Percentiles rank a stretch among this genome's conserved stretches.
These are phyloP conservation scores for Rhaphigaster nebulosa DNA, from an alignment of 2,888 invertebrate genomes.

Conservation along the genomic window DNA sequence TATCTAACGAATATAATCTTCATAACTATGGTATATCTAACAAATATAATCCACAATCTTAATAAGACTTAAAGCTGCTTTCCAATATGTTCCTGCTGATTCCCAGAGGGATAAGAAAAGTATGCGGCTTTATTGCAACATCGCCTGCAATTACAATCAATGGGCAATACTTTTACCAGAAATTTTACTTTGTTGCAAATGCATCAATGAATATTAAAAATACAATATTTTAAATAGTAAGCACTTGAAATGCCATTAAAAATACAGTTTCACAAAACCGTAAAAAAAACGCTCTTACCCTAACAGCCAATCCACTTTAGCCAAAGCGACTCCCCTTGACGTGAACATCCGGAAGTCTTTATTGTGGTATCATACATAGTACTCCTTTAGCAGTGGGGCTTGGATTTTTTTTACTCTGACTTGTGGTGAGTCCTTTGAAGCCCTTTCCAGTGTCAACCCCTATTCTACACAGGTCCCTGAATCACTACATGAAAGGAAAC, in stretches of 20 bases:
- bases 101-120: too few relatives aligned
- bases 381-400: not conserved
- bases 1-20: too few relatives aligned
- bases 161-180: too few relatives aligned
- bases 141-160: too few relatives aligned
- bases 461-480: not conserved
- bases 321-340: not conserved
- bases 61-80: too few relatives aligned
- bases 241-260: not conserved
- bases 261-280: not conserved
- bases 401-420: not conserved
- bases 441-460: not conserved
- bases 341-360: not conserved
- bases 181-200: too few relatives aligned
- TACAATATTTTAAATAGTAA: not conserved
- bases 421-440: conserved; percentile 19
- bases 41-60: too few relatives aligned
- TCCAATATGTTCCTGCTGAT: too few relatives aligned
- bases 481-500: conserved; percentile 32
- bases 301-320: conserved; percentile 7
- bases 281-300: not conserved
- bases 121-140: too few relatives aligned
- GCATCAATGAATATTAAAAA: too few relatives aligned
- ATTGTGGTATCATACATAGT: conserved; percentile 6
- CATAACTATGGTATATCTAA: too few relatives aligned